A percentile compares a stretch with the other conserved stretches of the same genome.
Conservation (phyloP, 2,113 vertebrate genomes). For the Nothocercus julius region DNA sequence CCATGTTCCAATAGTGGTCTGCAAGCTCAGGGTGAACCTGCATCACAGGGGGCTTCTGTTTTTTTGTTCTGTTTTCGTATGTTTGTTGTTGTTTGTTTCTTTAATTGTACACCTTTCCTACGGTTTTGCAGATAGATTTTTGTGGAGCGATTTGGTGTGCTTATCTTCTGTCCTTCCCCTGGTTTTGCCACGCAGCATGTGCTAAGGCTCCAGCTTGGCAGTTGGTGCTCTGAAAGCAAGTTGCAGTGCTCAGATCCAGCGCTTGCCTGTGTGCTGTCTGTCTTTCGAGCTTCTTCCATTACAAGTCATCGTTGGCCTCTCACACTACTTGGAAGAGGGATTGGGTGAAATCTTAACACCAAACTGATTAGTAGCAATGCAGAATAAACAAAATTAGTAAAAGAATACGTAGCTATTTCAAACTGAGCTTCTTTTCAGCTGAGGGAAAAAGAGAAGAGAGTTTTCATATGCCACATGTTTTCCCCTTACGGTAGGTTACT, state of each 20-base stretch:
- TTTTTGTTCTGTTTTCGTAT: background rate
- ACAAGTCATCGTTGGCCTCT: background rate
- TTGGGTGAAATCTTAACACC: background rate
- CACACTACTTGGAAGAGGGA: background rate
- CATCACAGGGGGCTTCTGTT: background rate
- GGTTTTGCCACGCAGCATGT: background rate
- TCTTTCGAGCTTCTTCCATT: background rate
- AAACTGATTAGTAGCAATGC: background rate
- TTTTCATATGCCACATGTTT: background rate
- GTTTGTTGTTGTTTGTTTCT: too few relatives aligned
- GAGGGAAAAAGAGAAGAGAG: background rate
- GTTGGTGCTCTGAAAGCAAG: background rate
- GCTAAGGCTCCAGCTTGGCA: background rate
- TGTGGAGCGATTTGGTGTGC: background rate
- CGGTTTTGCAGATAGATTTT: constrained; percentile 19
- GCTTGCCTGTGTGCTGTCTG: background rate
- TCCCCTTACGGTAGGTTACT: background rate
- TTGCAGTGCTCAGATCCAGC: background rate
- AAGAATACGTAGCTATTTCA: background rate
- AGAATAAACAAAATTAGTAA: background rate
- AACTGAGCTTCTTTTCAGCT: background rate
- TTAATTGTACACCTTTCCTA: background rate
- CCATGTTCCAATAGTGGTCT: background rate
- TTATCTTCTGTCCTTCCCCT: background rate
- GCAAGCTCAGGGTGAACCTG: background rate